Percentiles rank a stretch among this genome's conserved stretches.
Evolutionary conservation across 1,140 invertebrate genomes (phyloP).

Genomic region (Sesamia nonagrioides): DNA sequence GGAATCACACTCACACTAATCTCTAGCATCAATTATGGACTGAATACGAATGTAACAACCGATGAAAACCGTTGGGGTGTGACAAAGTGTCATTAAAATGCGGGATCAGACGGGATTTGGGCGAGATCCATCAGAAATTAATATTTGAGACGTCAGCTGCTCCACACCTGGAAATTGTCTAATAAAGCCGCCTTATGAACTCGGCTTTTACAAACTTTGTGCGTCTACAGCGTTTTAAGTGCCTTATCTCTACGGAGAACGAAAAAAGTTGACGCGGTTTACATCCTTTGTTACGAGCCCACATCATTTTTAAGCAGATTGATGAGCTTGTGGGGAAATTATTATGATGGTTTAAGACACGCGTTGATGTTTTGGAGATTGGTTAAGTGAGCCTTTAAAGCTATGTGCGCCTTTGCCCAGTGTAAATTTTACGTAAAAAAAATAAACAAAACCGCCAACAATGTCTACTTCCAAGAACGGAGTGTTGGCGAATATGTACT

Average conservation of each 20-base stretch:
- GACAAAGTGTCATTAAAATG: conserved; percentile 68
- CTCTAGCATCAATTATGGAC: conserved; percentile 66
- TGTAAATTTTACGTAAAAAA: conserved; percentile 6
- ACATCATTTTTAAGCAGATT: conserved; percentile 37
- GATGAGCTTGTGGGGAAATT: conserved; percentile 10
- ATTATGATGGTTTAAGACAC: neutral
- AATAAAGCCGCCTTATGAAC: conserved; percentile 81
- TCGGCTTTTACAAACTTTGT: conserved; percentile 77
- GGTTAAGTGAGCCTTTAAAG: neutral
- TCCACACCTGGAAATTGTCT: conserved; percentile 76
- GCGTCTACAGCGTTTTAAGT: conserved; percentile 60
- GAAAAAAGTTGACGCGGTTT: conserved; percentile 50
- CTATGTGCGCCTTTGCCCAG: neutral
- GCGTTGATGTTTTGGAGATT: neutral
- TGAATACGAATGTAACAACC: conserved; percentile 62
- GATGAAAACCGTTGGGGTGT: conserved; percentile 56
- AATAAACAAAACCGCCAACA: neutral
- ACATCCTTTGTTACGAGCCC: conserved; percentile 48
- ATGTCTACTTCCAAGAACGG: conserved; percentile 24
- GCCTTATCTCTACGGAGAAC: conserved; percentile 50
- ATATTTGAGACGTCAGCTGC: conserved; percentile 77
- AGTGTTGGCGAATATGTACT: conserved; percentile 31
- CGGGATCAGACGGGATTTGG: conserved; percentile 62
- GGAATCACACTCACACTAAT: conserved; percentile 64
- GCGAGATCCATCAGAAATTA: conserved; percentile 78